Evolutionary conservation across 2,797 vertebrate genomes (phyloP), one percentile per base, ranked within the genome.

Genomic region (Halcyon badia): DNA sequence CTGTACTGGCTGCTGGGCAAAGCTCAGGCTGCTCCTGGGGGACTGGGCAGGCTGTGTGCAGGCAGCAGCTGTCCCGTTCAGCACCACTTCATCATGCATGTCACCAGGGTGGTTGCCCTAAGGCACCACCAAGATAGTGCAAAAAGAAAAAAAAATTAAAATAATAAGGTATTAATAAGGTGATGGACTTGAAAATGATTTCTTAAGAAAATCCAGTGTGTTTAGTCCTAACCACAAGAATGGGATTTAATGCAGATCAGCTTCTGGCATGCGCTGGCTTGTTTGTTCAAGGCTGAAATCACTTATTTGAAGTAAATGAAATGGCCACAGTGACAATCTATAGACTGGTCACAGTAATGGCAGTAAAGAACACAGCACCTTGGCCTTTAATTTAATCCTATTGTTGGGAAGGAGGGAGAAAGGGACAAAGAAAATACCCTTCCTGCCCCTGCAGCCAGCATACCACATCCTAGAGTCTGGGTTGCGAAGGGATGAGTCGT

Each of bases 101-200:
- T 54, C 52, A 31, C 30, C 52, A 54, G 56, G 69, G 35, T 26
- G 42, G 16, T 5, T 37, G 69, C 60, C 52, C 52, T 25, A 18
- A 48, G 15, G 11, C 5, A 54, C 10, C 25, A 8, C 21, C 19
- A 6, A 41, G 20, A 5, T 0, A 11, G 17, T 10, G 9, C 1
- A 21, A 56, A 21, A 56, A 37, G 11, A 37, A 37, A 37, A 37
- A 37, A 37, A 37, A 37, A 10, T 37, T 37, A 37, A 37, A 37
- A 37, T 37, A 37, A 37, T 37, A 25, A 78, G 12, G 4, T 18
- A 15, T 30, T 37, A 49, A 30, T 33, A 66, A 75, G 21, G 18
- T 24, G 37, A 18, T 48, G 15, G 26, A 19, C 64, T 80, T 35
- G 5, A 25, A 84, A 84, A 33, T 11, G 10, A 46, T 46, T 46